Base-by-base conservation (phyloP, 92 coral and sea anemone genomes). In the Epizoanthus rinbou region DNA sequence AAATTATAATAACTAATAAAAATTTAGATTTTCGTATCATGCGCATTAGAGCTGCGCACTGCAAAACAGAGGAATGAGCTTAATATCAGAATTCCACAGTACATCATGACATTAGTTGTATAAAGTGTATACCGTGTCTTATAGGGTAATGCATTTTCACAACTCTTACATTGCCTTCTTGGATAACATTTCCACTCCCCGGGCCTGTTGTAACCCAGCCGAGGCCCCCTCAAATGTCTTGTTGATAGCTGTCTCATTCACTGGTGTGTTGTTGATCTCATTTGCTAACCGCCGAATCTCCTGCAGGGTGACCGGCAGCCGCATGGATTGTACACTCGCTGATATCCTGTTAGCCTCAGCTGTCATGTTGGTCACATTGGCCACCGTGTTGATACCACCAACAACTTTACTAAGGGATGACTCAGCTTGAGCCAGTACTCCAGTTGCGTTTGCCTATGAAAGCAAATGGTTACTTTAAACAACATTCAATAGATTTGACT, bases 121-220 rank as follows among this genome's bases (percentile, higher is more conserved):
- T 28, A 2, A 28, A 28, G 31, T 28, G 2, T 28, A 28, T 28
- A 28, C 31, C 31, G 2, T 28, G 31, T 28, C 31, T 28, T 28
- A 28, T 28, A 28, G 0, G 0, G 31, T 28, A 28, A 28, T 2
- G 31, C 31, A 28, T 28, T 28, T 28, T 28, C 56, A 15, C 59
- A 35, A 33, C 10, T 88, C 97, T 89, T 87, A 96, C 99, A 90
- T 88, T 66, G 99, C 99, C 64, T 64, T 85, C 71, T 94, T 83
- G 37, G 99, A 94, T 28, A 93, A 70, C 35, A 7, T 82, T 59
- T 94, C 98, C 66, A 93, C 98, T 54, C 84, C 89, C 39, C 89
- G 69, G 39, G 99, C 99, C 71, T 87, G 86, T 52, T 85, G 66
- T 8, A 96, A 93, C 41, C 98, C 95, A 76, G 88, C 90, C 65